These are phyloP conservation scores for Florisuga fusca DNA, from an alignment of 2,797 vertebrate species.

Conservation along the genomic window DNA sequence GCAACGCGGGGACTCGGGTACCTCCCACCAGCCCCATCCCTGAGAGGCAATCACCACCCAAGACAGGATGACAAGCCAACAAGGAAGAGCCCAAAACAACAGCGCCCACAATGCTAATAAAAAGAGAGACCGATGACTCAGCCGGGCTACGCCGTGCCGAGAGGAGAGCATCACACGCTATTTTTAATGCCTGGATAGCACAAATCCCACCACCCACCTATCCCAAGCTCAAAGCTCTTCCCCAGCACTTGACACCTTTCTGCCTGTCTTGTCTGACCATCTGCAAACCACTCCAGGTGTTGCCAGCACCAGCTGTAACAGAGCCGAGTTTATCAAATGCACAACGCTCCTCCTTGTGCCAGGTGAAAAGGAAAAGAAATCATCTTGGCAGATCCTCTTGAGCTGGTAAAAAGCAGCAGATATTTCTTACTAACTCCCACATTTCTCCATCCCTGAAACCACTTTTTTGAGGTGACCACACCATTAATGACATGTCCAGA, in stretches of 20 bases:
- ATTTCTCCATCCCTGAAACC: neutral
- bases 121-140: conserved; percentile 16
- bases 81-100: neutral
- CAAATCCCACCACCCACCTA: neutral
- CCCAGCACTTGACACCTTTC: neutral
- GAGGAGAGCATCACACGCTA: neutral
- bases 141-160: neutral
- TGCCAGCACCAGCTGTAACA: neutral
- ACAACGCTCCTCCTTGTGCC: rapidly evolving
- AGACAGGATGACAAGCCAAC: neutral
- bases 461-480: neutral
- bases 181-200: neutral
- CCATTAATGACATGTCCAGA: neutral
- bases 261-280: neutral
- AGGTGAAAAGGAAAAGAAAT: neutral
- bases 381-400: neutral
- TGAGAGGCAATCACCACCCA: neutral
- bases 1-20: neutral
- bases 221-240: neutral
- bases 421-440: neutral
- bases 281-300: neutral
- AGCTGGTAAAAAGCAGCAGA: neutral
- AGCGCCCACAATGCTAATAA: neutral
- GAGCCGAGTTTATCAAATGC: neutral
- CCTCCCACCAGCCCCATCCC: neutral